phyloP scores from a whole-genome alignment of 53 echinoderm and acorn worm genomes.

The Holothuria scabra region DNA sequence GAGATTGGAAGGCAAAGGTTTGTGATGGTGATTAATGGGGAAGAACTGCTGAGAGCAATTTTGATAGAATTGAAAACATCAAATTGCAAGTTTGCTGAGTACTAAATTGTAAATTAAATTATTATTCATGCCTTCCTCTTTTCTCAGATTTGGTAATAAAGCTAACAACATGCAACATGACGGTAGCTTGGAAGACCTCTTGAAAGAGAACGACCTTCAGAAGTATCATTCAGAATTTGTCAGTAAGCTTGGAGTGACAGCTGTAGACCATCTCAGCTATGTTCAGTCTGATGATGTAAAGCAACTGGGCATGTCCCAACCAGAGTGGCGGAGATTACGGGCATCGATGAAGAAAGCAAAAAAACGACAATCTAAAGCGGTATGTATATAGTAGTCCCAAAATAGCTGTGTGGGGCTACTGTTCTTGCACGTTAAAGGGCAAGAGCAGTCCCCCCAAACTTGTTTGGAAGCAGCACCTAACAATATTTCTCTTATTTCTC shows the following conservation, averaged over 20 bases:
- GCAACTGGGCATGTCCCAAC: slow-evolving; percentile 91
- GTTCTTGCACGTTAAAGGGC: too few relatives aligned
- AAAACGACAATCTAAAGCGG: slow-evolving; percentile 59
- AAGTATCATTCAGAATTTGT: slow-evolving; percentile 96
- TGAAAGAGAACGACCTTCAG: slow-evolving; percentile 79
- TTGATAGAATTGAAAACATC: too few relatives aligned
- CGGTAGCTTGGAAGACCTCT: slow-evolving; percentile 82
- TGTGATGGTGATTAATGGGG: not conserved
- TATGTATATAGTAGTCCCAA: too few relatives aligned
- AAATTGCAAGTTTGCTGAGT: too few relatives aligned
- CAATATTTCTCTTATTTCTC: too few relatives aligned
- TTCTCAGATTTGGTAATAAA: not conserved
- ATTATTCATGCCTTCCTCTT: too few relatives aligned
- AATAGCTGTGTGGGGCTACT: too few relatives aligned
- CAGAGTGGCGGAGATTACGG: slow-evolving; percentile 86
- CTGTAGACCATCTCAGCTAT: slow-evolving; percentile 84
- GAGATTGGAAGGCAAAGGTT: not conserved
- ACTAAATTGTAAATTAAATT: too few relatives aligned
- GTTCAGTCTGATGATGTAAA: slow-evolving; percentile 89
- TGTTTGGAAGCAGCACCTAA: too few relatives aligned
- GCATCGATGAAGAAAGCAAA: slow-evolving; percentile 91
- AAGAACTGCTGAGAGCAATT: too few relatives aligned
- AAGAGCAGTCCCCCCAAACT: too few relatives aligned
- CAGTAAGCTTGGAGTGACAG: slow-evolving; percentile 89
- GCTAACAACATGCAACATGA: slow-evolving; percentile 76